Conservation (phyloP, 2,888 invertebrate species). For the Psylliodes chrysocephalus region DNA sequence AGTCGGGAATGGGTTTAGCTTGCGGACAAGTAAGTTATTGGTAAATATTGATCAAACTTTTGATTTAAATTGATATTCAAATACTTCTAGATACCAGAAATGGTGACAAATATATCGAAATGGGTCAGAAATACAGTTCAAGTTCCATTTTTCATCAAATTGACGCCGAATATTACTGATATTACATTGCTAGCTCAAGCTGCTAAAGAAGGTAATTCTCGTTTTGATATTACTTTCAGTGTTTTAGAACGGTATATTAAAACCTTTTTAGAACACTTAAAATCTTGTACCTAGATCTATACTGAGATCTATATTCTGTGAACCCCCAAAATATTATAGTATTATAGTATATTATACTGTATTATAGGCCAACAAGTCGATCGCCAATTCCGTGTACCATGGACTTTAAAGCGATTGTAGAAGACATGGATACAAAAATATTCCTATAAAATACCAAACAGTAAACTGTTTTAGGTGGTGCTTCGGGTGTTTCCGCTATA, state of each 20-base stretch:
- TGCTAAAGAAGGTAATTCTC: constrained; percentile 81
- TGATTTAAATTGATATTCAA: background rate
- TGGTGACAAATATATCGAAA: constrained; percentile 87
- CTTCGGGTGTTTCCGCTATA: constrained; percentile 95
- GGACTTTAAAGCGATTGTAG: too few species aligned
- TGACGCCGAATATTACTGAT: constrained; percentile 98
- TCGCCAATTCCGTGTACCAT: too few species aligned
- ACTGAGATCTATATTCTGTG: too few species aligned
- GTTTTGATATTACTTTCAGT: too few species aligned
- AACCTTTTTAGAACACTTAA: too few species aligned
- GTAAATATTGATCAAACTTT: background rate
- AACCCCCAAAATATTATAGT: too few species aligned
- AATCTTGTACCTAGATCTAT: too few species aligned
- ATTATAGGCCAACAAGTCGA: too few species aligned
- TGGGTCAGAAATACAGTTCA: constrained; percentile 90
- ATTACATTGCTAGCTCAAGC: constrained; percentile 90
- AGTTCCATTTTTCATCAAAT: constrained; percentile 96
- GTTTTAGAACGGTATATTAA: too few species aligned
- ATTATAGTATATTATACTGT: too few species aligned
- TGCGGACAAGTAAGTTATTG: constrained; percentile 85
- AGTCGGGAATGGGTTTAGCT: constrained; percentile 97
- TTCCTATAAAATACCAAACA: too few species aligned
- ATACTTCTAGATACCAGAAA: constrained; percentile 76
- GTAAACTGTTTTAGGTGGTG: constrained; percentile 74
- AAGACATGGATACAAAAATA: too few species aligned